phyloP scores from a whole-genome alignment of 2,797 vertebrate species.

The Sarcoramphus papa region DNA sequence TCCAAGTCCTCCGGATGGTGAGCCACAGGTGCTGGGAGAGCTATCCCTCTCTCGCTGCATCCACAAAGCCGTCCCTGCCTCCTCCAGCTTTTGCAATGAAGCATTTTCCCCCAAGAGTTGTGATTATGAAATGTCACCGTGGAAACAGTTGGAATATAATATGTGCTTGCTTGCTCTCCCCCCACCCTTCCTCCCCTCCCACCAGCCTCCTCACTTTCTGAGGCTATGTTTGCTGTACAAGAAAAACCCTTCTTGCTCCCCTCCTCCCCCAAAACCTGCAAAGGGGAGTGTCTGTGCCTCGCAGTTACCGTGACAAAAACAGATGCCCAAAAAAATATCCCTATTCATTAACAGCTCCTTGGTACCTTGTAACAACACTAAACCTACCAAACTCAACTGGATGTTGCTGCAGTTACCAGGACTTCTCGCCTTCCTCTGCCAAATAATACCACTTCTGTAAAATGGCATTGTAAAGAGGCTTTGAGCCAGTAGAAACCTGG shows the following conservation, averaged over 20 bases:
- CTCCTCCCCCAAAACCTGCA: background rate
- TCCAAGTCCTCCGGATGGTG: background rate
- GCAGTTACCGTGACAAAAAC: background rate
- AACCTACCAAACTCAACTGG: background rate
- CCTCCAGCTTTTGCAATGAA: constrained; percentile 53
- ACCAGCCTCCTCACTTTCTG: constrained; percentile 52
- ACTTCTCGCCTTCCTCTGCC: background rate
- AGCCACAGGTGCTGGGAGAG: constrained; percentile 31
- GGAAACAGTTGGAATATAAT: constrained; percentile 74
- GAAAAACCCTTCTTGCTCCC: constrained; percentile 13
- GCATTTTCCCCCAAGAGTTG: constrained; percentile 41
- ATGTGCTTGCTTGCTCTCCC: constrained; percentile 1
- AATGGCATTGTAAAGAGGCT: background rate
- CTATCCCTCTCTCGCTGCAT: background rate
- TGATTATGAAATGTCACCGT: constrained; percentile 76
- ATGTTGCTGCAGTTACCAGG: background rate
- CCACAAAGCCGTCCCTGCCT: constrained; percentile 17
- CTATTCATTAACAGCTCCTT: constrained; percentile 4
- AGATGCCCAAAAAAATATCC: background rate
- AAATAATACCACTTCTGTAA: background rate
- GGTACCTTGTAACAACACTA: background rate
- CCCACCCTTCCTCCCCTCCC: background rate
- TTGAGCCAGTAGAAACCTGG: background rate
- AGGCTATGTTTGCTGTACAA: constrained; percentile 18
- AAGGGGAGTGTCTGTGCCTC: background rate